These are phyloP conservation scores for Luperina nickerlii DNA, from an alignment of 2,888 invertebrate species.

Conservation along the genomic window DNA sequence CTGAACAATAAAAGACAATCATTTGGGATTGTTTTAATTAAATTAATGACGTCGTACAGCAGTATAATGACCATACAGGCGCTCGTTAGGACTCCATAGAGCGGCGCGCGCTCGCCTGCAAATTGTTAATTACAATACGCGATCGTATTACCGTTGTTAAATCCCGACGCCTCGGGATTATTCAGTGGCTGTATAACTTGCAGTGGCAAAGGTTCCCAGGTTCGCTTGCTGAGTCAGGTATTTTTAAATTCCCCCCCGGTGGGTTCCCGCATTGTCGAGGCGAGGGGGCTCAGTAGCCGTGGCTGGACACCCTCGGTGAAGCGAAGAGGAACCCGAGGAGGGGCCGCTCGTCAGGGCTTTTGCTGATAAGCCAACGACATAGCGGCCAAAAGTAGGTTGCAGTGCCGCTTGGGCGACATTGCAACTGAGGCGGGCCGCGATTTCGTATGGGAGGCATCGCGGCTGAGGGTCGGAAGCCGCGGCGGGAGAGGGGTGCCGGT, in stretches of 20 bases:
- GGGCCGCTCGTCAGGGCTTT: too few relatives aligned
- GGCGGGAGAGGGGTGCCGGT: too few relatives aligned
- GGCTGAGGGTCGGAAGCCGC: too few relatives aligned
- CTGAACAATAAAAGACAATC: conserved; percentile 35
- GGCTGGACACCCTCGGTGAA: too few relatives aligned
- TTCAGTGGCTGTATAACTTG: conserved; percentile 56
- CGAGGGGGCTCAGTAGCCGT: too few relatives aligned
- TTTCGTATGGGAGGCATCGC: too few relatives aligned
- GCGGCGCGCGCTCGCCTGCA: conserved; percentile 49
- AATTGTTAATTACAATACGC: conserved; percentile 67
- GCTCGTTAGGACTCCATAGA: conserved; percentile 62
- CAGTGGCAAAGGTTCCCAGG: conserved; percentile 1
- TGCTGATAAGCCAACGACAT: too few relatives aligned
- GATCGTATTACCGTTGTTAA: conserved; percentile 63
- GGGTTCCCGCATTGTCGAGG: too few relatives aligned
- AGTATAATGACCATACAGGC: conserved; percentile 48
- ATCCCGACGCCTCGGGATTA: conserved; percentile 68
- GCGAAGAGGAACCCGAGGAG: too few relatives aligned
- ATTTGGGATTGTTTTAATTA: conserved; percentile 54
- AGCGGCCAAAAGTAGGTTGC: too few relatives aligned
- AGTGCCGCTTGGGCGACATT: too few relatives aligned
- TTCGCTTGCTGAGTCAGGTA: not conserved
- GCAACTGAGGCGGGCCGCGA: too few relatives aligned
- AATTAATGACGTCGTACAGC: conserved; percentile 57
- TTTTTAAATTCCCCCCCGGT: not conserved